Conservation (phyloP, 2,888 invertebrate genomes). For the Chorisops tibialis region DNA sequence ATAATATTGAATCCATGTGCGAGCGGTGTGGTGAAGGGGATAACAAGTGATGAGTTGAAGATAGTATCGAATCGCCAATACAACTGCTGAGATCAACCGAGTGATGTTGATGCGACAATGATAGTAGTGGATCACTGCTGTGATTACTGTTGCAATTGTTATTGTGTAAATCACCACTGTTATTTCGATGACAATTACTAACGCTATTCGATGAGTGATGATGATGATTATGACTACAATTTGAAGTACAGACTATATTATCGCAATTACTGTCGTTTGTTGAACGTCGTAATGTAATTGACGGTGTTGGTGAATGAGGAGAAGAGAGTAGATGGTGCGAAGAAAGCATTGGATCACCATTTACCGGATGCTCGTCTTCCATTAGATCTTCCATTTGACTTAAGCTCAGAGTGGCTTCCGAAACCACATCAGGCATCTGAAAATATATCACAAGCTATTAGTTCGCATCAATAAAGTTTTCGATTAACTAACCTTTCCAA, state of each 20-base stretch:
- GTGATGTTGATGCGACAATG: conserved; percentile 44
- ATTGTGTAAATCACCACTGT: conserved; percentile 25
- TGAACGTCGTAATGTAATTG: conserved; percentile 32
- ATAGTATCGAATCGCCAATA: conserved; percentile 54
- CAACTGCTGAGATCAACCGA: conserved; percentile 45
- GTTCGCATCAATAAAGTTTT: background rate
- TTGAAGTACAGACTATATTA: conserved; percentile 31
- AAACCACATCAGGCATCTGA: conserved; percentile 59
- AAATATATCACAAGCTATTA: conserved; percentile 30
- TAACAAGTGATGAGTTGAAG: conserved; percentile 46
- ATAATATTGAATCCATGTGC: conserved; percentile 53
- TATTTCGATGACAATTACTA: conserved; percentile 1
- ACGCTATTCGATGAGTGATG: background rate
- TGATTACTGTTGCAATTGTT: conserved; percentile 26
- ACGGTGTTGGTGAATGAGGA: conserved; percentile 53
- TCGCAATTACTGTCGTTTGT: conserved; percentile 32
- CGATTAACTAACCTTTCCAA: conserved; percentile 45
- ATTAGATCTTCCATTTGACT: conserved; percentile 65
- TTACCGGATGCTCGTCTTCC: conserved; percentile 61
- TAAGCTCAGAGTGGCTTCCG: conserved; percentile 56
- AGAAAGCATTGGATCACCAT: conserved; percentile 61
- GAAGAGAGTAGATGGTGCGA: conserved; percentile 45
- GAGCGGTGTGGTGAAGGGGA: conserved; percentile 38
- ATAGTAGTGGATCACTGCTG: conserved; percentile 46
- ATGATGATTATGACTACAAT: conserved; percentile 7